These are phyloP conservation scores for Caiman crocodilus DNA, from an alignment of 2,797 vertebrate genomes.

Conservation along the genomic window DNA sequence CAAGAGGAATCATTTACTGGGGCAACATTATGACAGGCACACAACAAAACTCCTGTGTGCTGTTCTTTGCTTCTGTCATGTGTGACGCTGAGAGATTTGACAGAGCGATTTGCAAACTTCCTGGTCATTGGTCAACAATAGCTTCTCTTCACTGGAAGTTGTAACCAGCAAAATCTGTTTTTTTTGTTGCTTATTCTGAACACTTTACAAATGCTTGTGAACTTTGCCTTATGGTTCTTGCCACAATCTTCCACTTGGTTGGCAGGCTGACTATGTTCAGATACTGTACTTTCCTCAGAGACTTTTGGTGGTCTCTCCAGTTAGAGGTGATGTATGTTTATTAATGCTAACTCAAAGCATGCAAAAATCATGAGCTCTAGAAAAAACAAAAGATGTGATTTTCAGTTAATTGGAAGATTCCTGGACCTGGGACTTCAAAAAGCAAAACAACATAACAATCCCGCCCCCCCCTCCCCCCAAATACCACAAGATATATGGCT, in stretches of 20 bases:
- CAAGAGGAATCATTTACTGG: slow-evolving; percentile 56
- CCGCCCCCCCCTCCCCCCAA: background rate
- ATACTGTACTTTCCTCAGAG: slow-evolving; percentile 37
- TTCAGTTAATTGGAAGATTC: slow-evolving; percentile 47
- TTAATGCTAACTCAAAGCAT: background rate
- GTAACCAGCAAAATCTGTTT: slow-evolving; percentile 36
- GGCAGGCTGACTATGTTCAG: background rate
- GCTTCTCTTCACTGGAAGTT: slow-evolving; percentile 13
- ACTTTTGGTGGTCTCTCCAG: slow-evolving; percentile 2
- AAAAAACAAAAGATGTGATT: slow-evolving; percentile 59
- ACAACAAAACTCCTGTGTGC: background rate
- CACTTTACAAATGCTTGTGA: background rate
- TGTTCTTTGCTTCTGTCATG: background rate
- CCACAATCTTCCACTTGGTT: background rate
- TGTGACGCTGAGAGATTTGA: background rate
- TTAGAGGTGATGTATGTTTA: slow-evolving; percentile 19
- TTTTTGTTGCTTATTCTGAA: slow-evolving; percentile 24
- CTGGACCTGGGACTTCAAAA: slow-evolving; percentile 26
- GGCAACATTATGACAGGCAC: slow-evolving; percentile 27
- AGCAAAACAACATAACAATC: background rate
- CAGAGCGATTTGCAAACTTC: background rate
- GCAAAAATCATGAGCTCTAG: slow-evolving; percentile 23
- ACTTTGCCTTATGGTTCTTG: slow-evolving; percentile 15
- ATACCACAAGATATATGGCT: slow-evolving; percentile 46
- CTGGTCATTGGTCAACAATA: background rate